Evolutionary conservation across 2,113 vertebrate genomes (phyloP).

Genomic region (Catharus bicknelli): DNA sequence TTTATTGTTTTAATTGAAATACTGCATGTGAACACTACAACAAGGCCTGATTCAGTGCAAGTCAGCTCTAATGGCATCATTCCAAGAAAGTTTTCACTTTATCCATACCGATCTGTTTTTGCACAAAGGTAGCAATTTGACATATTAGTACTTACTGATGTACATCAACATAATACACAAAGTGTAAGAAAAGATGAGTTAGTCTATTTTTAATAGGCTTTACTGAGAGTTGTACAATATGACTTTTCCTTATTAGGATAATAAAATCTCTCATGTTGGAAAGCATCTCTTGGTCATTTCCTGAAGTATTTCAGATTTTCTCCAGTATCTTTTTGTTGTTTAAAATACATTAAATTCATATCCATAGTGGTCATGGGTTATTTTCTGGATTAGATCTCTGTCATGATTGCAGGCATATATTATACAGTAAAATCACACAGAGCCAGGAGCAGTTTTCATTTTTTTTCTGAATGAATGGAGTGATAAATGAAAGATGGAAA

Average conservation of each 20-base stretch:
- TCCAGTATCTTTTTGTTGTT: neutral
- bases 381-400: constrained; percentile 37
- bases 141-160: neutral
- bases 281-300: neutral
- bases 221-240: neutral
- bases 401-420: neutral
- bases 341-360: constrained; percentile 2
- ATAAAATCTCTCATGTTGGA: neutral
- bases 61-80: neutral
- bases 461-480: neutral
- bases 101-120: neutral
- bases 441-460: neutral
- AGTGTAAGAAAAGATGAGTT: neutral
- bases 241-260: constrained; percentile 47
- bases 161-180: neutral
- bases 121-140: neutral
- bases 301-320: constrained; percentile 17
- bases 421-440: neutral
- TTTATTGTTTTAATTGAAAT: neutral
- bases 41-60: neutral
- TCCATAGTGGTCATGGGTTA: neutral
- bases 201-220: neutral
- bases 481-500: neutral
- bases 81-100: neutral
- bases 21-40: neutral